phyloP scores from a whole-genome alignment of 1,140 invertebrate genomes.

The Drosophila sucinea region DNA sequence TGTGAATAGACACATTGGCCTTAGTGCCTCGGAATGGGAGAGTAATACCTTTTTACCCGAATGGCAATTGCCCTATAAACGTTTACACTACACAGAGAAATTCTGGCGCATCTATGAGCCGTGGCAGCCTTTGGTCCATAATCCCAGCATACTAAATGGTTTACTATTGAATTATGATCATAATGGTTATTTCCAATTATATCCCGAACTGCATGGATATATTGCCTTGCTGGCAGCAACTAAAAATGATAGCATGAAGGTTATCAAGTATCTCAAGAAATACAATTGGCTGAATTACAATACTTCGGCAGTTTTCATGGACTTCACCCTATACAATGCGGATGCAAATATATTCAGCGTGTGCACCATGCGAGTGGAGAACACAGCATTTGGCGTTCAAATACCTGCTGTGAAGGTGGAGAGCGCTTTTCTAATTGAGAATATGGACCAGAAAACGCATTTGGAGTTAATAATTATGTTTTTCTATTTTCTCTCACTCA shows the following conservation, averaged over 20 bases:
- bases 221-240: constrained; percentile 35
- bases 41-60: constrained; percentile 23
- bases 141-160: background rate
- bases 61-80: constrained; percentile 50
- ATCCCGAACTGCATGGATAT: constrained; percentile 53
- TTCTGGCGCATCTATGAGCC: constrained; percentile 67
- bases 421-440: constrained; percentile 32
- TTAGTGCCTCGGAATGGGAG: constrained; percentile 5
- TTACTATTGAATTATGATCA: constrained; percentile 24
- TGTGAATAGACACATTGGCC: background rate
- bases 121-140: constrained; percentile 32
- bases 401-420: background rate
- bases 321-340: constrained; percentile 65
- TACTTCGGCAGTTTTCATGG: constrained; percentile 57
- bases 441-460: constrained; percentile 4
- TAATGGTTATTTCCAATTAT: constrained; percentile 13
- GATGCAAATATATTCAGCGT: constrained; percentile 57
- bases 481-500: constrained; percentile 42
- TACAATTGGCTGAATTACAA: constrained; percentile 46
- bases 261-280: constrained; percentile 42
- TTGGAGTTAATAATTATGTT: background rate
- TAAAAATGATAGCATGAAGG: constrained; percentile 26
- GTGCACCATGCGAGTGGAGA: constrained; percentile 48
- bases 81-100: constrained; percentile 45
- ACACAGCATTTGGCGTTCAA: constrained; percentile 48